These are phyloP conservation scores for Chymomyza fuscimana DNA, from an alignment of 2,888 invertebrate genomes.

Conservation along the genomic window DNA sequence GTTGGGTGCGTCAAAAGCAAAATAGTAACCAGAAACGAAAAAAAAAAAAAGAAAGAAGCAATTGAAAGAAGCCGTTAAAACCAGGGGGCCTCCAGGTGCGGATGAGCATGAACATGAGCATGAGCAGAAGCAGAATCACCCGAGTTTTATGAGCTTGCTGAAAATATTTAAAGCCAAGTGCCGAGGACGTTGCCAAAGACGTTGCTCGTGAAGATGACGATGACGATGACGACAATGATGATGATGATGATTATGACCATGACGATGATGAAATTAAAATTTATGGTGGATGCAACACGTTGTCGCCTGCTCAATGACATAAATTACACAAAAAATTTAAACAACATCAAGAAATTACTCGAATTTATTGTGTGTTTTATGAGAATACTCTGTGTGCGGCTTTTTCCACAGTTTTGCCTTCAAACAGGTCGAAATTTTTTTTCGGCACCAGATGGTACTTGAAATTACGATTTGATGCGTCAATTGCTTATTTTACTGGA, in stretches of 20 bases:
- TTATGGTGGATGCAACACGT: slow-evolving; percentile 39
- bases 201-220: background rate
- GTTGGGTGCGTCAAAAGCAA: slow-evolving; percentile 11
- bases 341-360: slow-evolving; percentile 5
- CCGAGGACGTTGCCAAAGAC: background rate
- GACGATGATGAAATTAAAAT: slow-evolving; percentile 30
- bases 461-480: slow-evolving; percentile 40
- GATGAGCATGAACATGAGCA: background rate
- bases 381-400: slow-evolving; percentile 20
- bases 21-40: slow-evolving; percentile 8
- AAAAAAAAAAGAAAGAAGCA: slow-evolving; percentile 3
- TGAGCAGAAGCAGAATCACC: slow-evolving; percentile 36
- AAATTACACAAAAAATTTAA: slow-evolving; percentile 33
- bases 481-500: slow-evolving; percentile 64
- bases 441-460: background rate
- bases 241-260: background rate
- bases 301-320: slow-evolving; percentile 11
- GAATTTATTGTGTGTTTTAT: slow-evolving; percentile 37
- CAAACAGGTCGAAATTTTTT: background rate
- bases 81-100: background rate
- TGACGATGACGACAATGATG: background rate
- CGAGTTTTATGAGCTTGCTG: slow-evolving; percentile 57
- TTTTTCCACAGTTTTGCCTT: slow-evolving; percentile 11
- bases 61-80: slow-evolving; percentile 27
- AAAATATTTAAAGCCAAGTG: slow-evolving; percentile 41